phyloP scores from a whole-genome alignment of 2,797 vertebrate species.

The Typhlichthys eigenmanni region DNA sequence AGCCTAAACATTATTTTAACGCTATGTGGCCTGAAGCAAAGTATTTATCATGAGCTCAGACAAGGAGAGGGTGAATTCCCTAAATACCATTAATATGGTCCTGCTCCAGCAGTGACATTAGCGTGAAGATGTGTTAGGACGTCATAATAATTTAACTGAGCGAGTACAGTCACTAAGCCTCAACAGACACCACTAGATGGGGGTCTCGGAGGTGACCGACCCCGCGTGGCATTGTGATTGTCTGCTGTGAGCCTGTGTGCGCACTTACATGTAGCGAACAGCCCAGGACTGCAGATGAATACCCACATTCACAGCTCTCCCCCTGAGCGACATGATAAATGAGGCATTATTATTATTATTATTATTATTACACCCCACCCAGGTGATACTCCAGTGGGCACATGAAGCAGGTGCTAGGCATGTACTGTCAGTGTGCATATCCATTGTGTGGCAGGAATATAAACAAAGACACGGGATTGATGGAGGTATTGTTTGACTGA shows the following conservation, averaged over 20 bases:
- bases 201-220: background rate
- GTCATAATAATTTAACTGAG: background rate
- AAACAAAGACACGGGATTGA: background rate
- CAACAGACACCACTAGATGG: background rate
- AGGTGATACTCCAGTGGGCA: background rate
- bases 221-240: background rate
- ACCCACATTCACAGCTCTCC: background rate
- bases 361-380: background rate
- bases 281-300: slow-evolving; percentile 34
- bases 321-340: background rate
- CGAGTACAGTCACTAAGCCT: background rate
- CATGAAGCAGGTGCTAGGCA: too few species aligned
- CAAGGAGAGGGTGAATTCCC: background rate
- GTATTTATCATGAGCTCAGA: background rate
- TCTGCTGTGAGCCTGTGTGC: slow-evolving; percentile 3
- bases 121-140: background rate
- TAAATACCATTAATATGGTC: background rate
- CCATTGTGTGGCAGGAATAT: background rate
- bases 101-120: background rate
- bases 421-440: background rate
- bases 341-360: background rate
- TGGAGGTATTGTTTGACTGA: background rate
- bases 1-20: background rate
- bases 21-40: background rate
- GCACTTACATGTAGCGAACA: slow-evolving; percentile 19